Conservation (phyloP, 1,140 invertebrate genomes). For the Lasaia peninsularis region DNA sequence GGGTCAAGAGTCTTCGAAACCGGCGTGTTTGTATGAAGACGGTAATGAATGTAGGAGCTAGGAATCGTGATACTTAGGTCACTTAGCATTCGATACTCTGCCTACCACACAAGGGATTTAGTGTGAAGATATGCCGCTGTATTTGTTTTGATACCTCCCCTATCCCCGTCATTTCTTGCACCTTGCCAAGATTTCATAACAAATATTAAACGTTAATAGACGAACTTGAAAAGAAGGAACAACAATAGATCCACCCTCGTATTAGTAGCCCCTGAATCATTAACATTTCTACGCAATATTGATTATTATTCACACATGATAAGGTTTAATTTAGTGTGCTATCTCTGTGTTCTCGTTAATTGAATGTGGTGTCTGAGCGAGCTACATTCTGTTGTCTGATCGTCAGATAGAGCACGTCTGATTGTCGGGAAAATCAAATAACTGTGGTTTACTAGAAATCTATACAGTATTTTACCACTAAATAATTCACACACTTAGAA, state of each 20-base stretch:
- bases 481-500: too few relatives aligned
- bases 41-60: too few relatives aligned
- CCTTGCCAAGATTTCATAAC: constrained; percentile 28
- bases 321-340: background rate
- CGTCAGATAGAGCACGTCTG: constrained; percentile 16
- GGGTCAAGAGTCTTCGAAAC: too few relatives aligned
- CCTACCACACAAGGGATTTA: too few relatives aligned
- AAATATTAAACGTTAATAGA: constrained; percentile 31
- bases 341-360: constrained; percentile 7
- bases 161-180: constrained; percentile 28
- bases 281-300: background rate
- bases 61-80: too few relatives aligned
- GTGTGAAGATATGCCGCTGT: too few relatives aligned
- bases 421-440: constrained; percentile 4
- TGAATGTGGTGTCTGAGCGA: constrained; percentile 5
- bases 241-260: constrained; percentile 2
- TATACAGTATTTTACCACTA: too few relatives aligned
- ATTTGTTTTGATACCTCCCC: constrained; percentile 8
- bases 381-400: constrained; percentile 15
- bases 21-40: too few relatives aligned
- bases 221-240: constrained; percentile 26
- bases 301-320: background rate
- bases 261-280: background rate
- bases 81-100: too few relatives aligned
- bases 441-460: background rate